Percentiles rank a stretch among this genome's conserved stretches.
These are phyloP conservation scores for Drosophila sucinea DNA, from an alignment of 1,140 invertebrate species.

Conservation along the genomic window DNA sequence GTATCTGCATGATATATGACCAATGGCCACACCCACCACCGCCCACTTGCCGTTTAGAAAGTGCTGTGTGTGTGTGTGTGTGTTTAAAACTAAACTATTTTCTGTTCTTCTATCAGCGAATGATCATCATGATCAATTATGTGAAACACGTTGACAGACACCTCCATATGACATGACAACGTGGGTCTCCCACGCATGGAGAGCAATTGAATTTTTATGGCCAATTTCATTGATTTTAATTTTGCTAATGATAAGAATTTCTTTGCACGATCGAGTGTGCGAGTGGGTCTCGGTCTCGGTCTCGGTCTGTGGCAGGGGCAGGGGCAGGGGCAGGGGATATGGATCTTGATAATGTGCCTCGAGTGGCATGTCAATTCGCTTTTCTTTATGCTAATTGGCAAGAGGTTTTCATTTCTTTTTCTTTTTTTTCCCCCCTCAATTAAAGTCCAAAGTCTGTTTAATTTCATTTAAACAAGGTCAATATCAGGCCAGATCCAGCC, in stretches of 20 bases:
- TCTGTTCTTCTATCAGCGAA: constrained; percentile 28
- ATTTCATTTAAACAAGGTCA: constrained; percentile 74
- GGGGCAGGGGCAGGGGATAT: constrained; percentile 20
- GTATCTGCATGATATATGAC: constrained; percentile 72
- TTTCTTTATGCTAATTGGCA: constrained; percentile 56
- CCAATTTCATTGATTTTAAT: constrained; percentile 81
- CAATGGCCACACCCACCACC: constrained; percentile 47
- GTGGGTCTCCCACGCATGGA: constrained; percentile 41
- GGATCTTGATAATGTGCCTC: constrained; percentile 56
- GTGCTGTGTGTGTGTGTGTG: constrained; percentile 36
- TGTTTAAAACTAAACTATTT: constrained; percentile 69
- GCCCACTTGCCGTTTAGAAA: constrained; percentile 69
- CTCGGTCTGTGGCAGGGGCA: background rate
- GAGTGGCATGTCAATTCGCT: constrained; percentile 74
- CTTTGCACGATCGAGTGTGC: constrained; percentile 57
- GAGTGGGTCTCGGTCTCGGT: background rate
- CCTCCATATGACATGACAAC: constrained; percentile 39
- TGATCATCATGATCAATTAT: constrained; percentile 63
- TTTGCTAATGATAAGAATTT: constrained; percentile 79
- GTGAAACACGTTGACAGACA: constrained; percentile 72
- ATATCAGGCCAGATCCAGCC: constrained; percentile 63
- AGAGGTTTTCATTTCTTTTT: constrained; percentile 65
- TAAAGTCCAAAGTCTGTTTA: constrained; percentile 6
- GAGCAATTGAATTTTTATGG: constrained; percentile 79
- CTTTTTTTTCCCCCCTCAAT: constrained; percentile 1